Evolutionary conservation across 2,797 vertebrate genomes (phyloP), one percentile per base, ranked within the genome.

Genomic region (Echeneis naucrates): DNA sequence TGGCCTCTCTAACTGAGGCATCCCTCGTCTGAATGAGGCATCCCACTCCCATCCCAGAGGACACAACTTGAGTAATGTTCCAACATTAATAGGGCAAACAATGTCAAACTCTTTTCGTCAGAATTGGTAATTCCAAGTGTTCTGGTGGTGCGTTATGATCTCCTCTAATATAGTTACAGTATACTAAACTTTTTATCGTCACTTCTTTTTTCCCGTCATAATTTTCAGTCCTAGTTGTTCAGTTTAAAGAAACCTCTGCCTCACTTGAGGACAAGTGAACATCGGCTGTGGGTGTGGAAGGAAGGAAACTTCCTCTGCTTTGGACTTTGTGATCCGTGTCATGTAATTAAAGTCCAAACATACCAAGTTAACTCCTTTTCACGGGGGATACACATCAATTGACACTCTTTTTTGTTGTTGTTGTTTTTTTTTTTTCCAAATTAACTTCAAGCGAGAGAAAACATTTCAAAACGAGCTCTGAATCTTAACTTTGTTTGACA

Each of bases 401-500:
- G 78, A 77, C 65, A 68, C 3, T 66, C 63, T 81, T 85, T 92
- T 94, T 89, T 93, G 42, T n/a, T n/a, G n/a, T n/a, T n/a, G n/a
- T n/a, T n/a, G n/a, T n/a, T n/a, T n/a, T n/a, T n/a, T n/a, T n/a
- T n/a, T n/a, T n/a, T n/a, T n/a, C n/a, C 72, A 68, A 72, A 62
- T 26, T 1, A 5, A 51, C 38, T 38, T 35, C 52, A 61, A 80
- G 23, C 37, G 14, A 51, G 11, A 44, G 13, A 42, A 44, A 44
- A 93, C 72, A 75, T 62, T 87, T 89, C 83, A 94, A 95, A 94
- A 94, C 90, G 83, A 94, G 84, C 81, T 88, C 75, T 86, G 77
- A 84, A 21, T 75, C 82, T 72, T 24, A 78, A 75, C 51, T 68
- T 58, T 61, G 67, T 82, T 77, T 75, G 65, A 69, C 60, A 64